These are phyloP conservation scores for Cancer borealis DNA, from an alignment of 2,888 invertebrate species.

Conservation along the genomic window DNA sequence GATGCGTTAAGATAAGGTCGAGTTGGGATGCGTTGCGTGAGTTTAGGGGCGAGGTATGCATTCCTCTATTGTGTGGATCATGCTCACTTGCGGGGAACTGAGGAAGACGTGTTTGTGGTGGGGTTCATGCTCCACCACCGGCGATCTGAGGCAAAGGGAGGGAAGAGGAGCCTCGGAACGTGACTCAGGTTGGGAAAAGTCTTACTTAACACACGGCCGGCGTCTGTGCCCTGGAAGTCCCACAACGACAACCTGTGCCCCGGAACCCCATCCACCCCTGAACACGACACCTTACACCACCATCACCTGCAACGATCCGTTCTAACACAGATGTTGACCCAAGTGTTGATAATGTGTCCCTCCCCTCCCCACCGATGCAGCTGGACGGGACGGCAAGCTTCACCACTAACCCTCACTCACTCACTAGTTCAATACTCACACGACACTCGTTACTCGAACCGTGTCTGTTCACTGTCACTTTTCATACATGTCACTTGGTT, in stretches of 20 bases:
- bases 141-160: neutral
- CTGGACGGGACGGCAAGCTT: too few species aligned
- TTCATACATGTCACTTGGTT: neutral
- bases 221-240: neutral
- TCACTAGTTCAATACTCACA: neutral
- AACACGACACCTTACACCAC: too few species aligned
- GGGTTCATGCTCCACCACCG: neutral
- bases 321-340: too few species aligned
- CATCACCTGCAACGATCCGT: too few species aligned
- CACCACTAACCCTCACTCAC: too few species aligned
- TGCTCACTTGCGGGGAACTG: neutral
- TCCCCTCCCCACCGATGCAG: too few species aligned
- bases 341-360: too few species aligned
- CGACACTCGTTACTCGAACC: constrained; percentile 6
- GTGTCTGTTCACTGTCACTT: neutral
- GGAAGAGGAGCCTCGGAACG: neutral
- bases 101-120: neutral
- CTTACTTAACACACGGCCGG: neutral
- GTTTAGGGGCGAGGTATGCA: neutral
- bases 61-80: neutral
- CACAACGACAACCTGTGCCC: neutral
- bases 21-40: neutral
- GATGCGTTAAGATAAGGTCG: neutral
- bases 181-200: neutral
- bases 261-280: neutral